Percentiles rank a stretch among this genome's conserved stretches.
Evolutionary conservation across 2,888 invertebrate genomes (phyloP).

Genomic region (Brenthis daphne): DNA sequence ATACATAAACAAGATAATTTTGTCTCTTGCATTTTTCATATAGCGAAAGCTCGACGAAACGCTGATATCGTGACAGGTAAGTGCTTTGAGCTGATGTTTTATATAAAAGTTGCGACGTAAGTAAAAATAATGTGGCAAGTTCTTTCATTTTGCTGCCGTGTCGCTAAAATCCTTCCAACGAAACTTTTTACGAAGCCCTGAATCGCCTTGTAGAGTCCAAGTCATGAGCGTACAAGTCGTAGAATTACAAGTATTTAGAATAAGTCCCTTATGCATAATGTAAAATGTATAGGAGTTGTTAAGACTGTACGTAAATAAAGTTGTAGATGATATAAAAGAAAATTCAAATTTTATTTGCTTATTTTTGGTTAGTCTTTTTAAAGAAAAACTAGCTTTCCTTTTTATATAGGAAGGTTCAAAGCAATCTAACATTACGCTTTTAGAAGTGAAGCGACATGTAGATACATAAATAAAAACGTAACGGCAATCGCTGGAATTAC

Average conservation of each 20-base stretch:
- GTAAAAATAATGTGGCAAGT: conserved; percentile 59
- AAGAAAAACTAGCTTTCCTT: too few relatives aligned
- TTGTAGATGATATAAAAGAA: too few relatives aligned
- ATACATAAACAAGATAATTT: conserved; percentile 16
- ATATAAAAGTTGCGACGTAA: conserved; percentile 49
- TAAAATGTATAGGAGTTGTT: too few relatives aligned
- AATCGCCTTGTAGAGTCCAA: conserved; percentile 31
- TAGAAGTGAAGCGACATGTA: too few relatives aligned
- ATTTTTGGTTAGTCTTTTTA: too few relatives aligned
- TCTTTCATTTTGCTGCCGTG: conserved; percentile 56
- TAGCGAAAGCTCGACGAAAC: conserved; percentile 1
- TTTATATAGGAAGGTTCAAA: too few relatives aligned
- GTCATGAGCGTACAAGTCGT: conserved; percentile 12
- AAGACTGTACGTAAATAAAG: too few relatives aligned
- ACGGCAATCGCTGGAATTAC: too few relatives aligned
- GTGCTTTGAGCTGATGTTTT: conserved; percentile 26
- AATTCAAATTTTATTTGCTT: too few relatives aligned
- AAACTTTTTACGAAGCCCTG: conserved; percentile 54
- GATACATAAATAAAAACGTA: too few relatives aligned
- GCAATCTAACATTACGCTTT: too few relatives aligned
- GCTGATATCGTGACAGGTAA: conserved; percentile 20
- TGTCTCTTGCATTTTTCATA: conserved; percentile 17
- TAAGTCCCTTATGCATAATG: too few relatives aligned
- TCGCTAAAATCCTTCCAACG: conserved; percentile 49
- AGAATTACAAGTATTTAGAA: not conserved